Conservation (phyloP, 2,888 invertebrate species). For the Creontiades dilutus region DNA sequence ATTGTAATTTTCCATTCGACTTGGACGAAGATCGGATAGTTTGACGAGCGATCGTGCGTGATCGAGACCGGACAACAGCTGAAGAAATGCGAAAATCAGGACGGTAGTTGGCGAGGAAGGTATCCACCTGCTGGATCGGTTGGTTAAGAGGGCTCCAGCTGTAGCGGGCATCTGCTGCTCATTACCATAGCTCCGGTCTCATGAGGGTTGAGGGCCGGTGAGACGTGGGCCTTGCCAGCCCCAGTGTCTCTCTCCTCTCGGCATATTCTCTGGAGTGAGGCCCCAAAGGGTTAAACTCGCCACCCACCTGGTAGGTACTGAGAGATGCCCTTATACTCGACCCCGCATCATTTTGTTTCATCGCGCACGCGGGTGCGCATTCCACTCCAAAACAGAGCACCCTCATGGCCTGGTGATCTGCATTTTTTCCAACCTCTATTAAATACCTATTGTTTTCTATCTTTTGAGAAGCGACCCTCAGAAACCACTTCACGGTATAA, state of each 20-base stretch:
- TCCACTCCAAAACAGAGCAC: background rate
- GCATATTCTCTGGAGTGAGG: background rate
- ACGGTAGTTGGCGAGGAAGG: background rate
- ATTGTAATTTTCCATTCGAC: no score
- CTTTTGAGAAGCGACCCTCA: no score
- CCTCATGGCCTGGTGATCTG: background rate
- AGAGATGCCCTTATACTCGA: background rate
- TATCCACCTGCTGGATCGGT: conserved; percentile 12
- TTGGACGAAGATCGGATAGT: no score
- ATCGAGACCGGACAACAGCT: background rate
- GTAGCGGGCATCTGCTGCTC: conserved; percentile 23
- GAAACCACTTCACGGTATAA: background rate
- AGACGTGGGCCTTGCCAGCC: background rate
- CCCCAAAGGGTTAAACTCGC: conserved; percentile 5
- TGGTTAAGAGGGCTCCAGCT: background rate
- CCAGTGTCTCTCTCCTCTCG: conserved; percentile 13
- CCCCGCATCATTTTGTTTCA: conserved; percentile 28
- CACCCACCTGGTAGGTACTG: conserved; percentile 12
- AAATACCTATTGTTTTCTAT: background rate
- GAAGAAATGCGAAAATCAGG: conserved; percentile 28
- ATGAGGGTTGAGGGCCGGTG: conserved; percentile 7
- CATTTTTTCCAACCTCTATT: background rate
- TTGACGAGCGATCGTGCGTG: no score
- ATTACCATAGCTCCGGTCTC: conserved; percentile 18
- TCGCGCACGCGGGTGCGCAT: background rate